Evolutionary conservation across 2,797 vertebrate species (phyloP).

Genomic region (Cetoscarus ocellatus): DNA sequence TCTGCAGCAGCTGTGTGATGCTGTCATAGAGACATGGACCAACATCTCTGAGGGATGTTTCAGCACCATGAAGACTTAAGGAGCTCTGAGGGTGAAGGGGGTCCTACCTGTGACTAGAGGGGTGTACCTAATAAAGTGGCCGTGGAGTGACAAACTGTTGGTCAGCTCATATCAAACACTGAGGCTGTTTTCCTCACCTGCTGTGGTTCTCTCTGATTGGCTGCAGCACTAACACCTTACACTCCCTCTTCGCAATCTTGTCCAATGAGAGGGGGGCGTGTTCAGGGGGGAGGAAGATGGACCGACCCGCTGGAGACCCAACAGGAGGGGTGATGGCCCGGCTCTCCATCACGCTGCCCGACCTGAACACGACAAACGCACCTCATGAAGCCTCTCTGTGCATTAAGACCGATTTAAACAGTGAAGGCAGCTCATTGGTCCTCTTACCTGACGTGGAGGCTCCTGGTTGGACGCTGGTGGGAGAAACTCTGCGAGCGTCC

Average conservation of each 20-base stretch:
- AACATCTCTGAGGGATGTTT: too few species aligned
- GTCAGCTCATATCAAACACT: neutral
- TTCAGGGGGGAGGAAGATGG: constrained; percentile 81
- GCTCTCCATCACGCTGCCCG: constrained; percentile 88
- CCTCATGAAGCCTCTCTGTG: too few species aligned
- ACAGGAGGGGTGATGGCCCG: constrained; percentile 85
- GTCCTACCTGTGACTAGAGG: too few species aligned
- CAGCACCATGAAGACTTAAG: too few species aligned
- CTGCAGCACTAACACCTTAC: constrained; percentile 90
- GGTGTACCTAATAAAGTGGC: too few species aligned
- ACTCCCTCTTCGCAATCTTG: constrained; percentile 93
- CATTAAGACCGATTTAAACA: neutral
- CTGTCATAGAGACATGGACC: too few species aligned
- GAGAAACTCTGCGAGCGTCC: constrained; percentile 91
- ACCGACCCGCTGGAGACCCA: constrained; percentile 83
- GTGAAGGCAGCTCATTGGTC: neutral
- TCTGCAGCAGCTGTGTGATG: too few species aligned
- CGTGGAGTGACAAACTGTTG: too few species aligned
- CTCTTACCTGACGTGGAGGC: constrained; percentile 86
- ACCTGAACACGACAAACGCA: constrained; percentile 72
- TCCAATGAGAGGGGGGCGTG: constrained; percentile 84
- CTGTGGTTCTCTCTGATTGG: neutral
- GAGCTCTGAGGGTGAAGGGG: too few species aligned
- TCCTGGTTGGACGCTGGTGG: constrained; percentile 85
- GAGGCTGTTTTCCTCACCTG: constrained; percentile 34